Percentiles rank a stretch among this genome's conserved stretches.
phyloP scores from a whole-genome alignment of 1,140 invertebrate species.

The Pararge aegeria region DNA sequence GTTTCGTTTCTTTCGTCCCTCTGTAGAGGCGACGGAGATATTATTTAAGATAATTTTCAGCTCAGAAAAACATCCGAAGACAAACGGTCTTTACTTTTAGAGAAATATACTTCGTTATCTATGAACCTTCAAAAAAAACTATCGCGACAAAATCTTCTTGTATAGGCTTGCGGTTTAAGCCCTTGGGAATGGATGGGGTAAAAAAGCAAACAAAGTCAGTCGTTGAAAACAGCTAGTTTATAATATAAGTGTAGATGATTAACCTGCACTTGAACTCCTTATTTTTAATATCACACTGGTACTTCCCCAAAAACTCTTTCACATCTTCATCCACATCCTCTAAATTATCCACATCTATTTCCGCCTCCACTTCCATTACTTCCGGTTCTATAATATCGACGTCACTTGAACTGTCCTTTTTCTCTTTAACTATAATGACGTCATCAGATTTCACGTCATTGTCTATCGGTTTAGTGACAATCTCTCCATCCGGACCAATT shows the following conservation, averaged over 20 bases:
- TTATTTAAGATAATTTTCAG: too few relatives aligned
- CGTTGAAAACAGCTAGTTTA: neutral
- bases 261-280: conserved; percentile 67
- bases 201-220: too few relatives aligned
- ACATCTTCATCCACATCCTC: conserved; percentile 66
- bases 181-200: too few relatives aligned
- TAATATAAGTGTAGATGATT: neutral
- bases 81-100: too few relatives aligned
- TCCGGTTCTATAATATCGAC: conserved; percentile 59
- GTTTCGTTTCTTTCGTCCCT: too few relatives aligned
- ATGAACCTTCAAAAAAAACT: too few relatives aligned
- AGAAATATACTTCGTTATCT: too few relatives aligned
- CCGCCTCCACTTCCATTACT: conserved; percentile 46
- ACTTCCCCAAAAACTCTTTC: conserved; percentile 66
- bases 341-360: conserved; percentile 62
- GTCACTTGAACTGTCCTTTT: conserved; percentile 56
- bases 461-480: conserved; percentile 53
- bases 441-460: conserved; percentile 47
- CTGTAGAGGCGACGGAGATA: too few relatives aligned
- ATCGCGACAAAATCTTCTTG: too few relatives aligned
- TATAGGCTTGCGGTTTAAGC: too few relatives aligned
- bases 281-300: conserved; percentile 40
- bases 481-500: conserved; percentile 59
- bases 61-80: too few relatives aligned
- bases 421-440: conserved; percentile 50